Evolutionary conservation across 2,888 invertebrate genomes (phyloP).

Genomic region (Sicus ferrugineus): DNA sequence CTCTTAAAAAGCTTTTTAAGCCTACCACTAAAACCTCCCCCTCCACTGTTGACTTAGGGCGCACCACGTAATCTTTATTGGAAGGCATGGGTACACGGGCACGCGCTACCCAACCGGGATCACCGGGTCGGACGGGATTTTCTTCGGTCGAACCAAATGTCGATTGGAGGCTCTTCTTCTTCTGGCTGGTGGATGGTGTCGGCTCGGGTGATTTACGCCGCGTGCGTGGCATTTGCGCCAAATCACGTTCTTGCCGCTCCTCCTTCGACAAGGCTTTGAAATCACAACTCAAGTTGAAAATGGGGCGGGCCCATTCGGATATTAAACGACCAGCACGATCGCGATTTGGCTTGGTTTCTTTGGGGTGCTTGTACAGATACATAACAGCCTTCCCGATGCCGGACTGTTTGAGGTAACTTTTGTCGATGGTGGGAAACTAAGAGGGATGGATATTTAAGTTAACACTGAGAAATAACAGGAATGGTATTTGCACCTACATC

Average conservation of each 20-base stretch:
- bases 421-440: conserved; percentile 85
- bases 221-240: conserved; percentile 77
- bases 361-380: conserved; percentile 99
- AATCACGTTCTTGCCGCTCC: conserved; percentile 91
- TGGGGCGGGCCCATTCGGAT: conserved; percentile 97
- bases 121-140: conserved; percentile 85
- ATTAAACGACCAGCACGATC: conserved; percentile 91
- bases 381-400: conserved; percentile 99
- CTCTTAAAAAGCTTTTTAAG: conserved; percentile 36
- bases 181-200: conserved; percentile 60
- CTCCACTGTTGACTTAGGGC: conserved; percentile 91
- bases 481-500: conserved; percentile 69
- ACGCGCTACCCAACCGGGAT: conserved; percentile 93
- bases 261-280: conserved; percentile 92
- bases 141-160: conserved; percentile 68
- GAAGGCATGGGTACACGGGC: conserved; percentile 95
- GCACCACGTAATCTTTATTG: conserved; percentile 93
- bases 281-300: conserved; percentile 94
- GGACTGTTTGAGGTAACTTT: conserved; percentile 89
- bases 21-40: conserved; percentile 82
- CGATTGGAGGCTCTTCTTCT: conserved; percentile 69
- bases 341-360: conserved; percentile 92
- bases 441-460: conserved; percentile 18
- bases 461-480: conserved; percentile 11
- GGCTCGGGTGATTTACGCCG: conserved; percentile 63